These are phyloP conservation scores for Drosophila varians DNA, from an alignment of 1,140 invertebrate species.

Conservation along the genomic window DNA sequence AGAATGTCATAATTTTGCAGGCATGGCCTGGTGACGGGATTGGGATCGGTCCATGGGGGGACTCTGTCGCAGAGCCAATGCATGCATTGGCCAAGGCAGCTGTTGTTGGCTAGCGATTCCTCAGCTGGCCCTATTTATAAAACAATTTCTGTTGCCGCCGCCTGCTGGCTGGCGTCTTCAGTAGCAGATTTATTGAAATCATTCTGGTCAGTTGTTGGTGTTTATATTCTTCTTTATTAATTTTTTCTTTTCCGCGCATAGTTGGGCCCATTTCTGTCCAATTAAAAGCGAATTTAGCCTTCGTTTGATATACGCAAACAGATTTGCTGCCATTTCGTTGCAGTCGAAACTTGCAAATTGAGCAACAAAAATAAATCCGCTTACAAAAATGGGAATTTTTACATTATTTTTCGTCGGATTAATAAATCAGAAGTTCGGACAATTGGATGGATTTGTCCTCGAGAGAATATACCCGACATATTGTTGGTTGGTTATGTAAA, in stretches of 20 bases:
- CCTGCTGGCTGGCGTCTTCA: conserved; percentile 22
- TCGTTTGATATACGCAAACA: conserved; percentile 51
- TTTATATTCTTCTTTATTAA: neutral
- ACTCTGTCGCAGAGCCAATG: conserved; percentile 21
- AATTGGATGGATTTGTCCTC: conserved; percentile 20
- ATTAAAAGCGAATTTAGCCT: conserved; percentile 65
- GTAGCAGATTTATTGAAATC: conserved; percentile 70
- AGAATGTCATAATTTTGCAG: conserved; percentile 71
- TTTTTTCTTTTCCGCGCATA: conserved; percentile 8
- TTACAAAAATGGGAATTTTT: conserved; percentile 13
- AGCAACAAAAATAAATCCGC: conserved; percentile 14
- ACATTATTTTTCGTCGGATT: conserved; percentile 24
- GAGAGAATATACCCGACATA: neutral
- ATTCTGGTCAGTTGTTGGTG: conserved; percentile 58
- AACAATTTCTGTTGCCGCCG: conserved; percentile 25
- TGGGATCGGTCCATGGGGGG: too few relatives aligned
- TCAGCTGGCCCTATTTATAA: conserved; percentile 49
- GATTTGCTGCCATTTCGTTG: conserved; percentile 17
- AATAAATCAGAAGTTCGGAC: conserved; percentile 16
- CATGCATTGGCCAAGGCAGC: conserved; percentile 15
- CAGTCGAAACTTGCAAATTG: conserved; percentile 26
- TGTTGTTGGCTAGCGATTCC: conserved; percentile 23
- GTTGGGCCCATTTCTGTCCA: conserved; percentile 63
- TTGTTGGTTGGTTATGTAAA: neutral
- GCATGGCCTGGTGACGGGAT: neutral